Evolutionary conservation across 2,113 vertebrate genomes (phyloP), one percentile per base, ranked within the genome.

Genomic region (Chloebia gouldiae): DNA sequence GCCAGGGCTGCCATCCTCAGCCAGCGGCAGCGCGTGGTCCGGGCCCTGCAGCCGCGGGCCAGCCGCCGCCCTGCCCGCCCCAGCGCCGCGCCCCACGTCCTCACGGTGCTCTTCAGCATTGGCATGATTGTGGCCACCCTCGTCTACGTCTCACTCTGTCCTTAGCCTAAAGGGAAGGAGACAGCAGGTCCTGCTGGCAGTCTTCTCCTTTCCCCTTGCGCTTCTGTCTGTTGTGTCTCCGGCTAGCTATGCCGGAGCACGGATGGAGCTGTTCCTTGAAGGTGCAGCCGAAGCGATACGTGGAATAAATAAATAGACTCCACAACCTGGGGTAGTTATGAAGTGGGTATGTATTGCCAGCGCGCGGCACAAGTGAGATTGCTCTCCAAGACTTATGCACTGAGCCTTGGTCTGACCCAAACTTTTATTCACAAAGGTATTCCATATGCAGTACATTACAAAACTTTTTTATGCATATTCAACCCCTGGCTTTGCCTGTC

Each of bases 1-100:
- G 98, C 98, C 53, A 97, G 97, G 24, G 84, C 90, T 33, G 97
- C 98, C 83, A 98, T 99, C 93, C 81, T 98, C 37, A 98, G 98
- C 11, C 98, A 98, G 96, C 97, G n/a, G 94, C 97, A 98, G n/a
- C 97, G 98, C 16, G 69, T 99, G n/a, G 9, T 86, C 65, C 81
- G 96, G 31, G 98, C 98, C 5, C 71, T 98, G 94, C 97, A 95
- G 96, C 6, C 98, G 4, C 93, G 72, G 8, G 70, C 44, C 5
- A 3, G n/a, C 5, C 23, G 18, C 31, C 3, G 17, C 12, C 50
- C 45, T 19, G 22, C n/a, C 40, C 1, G 0, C 15, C 5, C 33
- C 35, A 25, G 56, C 53, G 10, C 19, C 5, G 1, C 18, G 61
- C 47, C 81, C 2, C 54, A 39, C 56, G 6, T 25, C 56, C 56